Evolutionary conservation across 2,113 vertebrate species (phyloP).

Genomic region (Mastomys coucha): DNA sequence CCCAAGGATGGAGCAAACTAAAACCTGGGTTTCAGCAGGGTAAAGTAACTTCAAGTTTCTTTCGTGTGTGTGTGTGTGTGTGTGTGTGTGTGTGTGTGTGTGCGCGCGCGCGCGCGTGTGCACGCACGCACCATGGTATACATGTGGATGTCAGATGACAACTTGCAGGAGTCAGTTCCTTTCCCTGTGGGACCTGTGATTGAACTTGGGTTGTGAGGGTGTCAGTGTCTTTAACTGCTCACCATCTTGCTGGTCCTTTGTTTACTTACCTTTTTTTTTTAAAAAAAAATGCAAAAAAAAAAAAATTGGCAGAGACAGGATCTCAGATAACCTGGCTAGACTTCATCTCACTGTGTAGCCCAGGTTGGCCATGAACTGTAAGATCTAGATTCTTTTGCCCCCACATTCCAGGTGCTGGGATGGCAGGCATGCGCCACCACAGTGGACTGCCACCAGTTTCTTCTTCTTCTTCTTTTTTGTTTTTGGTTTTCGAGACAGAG

Average conservation of each 20-base stretch:
- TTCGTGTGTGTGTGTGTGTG: not conserved
- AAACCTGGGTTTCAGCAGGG: not conserved
- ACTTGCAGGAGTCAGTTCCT: not conserved
- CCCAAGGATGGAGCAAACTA: not conserved
- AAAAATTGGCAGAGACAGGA: not conserved
- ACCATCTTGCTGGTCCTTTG: not conserved
- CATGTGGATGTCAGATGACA: not conserved
- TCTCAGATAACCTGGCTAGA: not conserved
- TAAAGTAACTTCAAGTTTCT: not conserved
- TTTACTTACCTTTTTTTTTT: not conserved
- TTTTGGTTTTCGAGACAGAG: too few relatives aligned
- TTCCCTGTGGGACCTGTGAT: not conserved
- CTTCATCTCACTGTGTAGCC: not conserved
- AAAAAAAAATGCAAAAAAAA: not conserved
- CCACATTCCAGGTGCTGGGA: not conserved
- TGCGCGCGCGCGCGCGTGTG: too few relatives aligned
- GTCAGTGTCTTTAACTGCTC: not conserved
- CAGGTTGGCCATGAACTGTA: not conserved
- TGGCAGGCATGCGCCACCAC: not conserved
- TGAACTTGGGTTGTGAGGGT: not conserved
- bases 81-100: not conserved
- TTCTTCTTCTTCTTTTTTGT: too few relatives aligned
- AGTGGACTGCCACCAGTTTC: not conserved
- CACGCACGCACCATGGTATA: too few relatives aligned
- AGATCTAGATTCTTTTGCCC: not conserved